phyloP scores from a whole-genome alignment of 2,113 vertebrate genomes.

The Genyomyrus donnyi region DNA sequence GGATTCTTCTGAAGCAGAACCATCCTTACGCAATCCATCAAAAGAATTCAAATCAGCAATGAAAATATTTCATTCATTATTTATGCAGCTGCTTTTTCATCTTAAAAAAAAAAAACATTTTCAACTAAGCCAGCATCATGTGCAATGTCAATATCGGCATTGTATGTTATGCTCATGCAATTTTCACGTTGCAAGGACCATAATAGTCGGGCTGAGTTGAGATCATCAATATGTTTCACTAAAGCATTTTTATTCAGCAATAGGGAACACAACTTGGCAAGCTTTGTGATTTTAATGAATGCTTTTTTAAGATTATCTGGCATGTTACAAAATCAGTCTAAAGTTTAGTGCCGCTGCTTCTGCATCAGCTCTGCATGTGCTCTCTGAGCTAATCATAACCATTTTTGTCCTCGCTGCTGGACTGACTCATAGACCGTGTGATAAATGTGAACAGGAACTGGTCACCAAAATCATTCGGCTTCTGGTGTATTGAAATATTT shows the following conservation, averaged over 20 bases:
- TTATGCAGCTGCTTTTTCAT: neutral
- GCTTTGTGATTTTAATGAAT: neutral
- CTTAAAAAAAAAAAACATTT: neutral
- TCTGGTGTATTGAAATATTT: neutral
- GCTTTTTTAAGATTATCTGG: neutral
- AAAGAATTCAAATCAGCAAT: neutral
- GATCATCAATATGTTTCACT: neutral
- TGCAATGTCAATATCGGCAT: neutral
- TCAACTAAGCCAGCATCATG: neutral
- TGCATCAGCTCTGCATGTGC: neutral
- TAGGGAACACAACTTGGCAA: neutral
- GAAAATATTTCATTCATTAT: neutral
- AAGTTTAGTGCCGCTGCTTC: neutral
- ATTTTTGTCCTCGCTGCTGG: neutral
- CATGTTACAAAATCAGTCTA: neutral
- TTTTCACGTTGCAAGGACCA: neutral
- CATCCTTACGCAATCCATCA: neutral
- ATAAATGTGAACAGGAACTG: neutral
- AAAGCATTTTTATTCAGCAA: neutral
- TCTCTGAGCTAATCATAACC: neutral
- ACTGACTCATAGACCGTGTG: neutral
- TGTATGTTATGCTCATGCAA: neutral
- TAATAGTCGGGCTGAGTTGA: neutral
- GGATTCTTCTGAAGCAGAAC: neutral
- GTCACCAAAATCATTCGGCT: neutral